Evolutionary conservation across 1,140 invertebrate genomes (phyloP), one percentile per base, ranked within the genome.

Genomic region (Sminthurinus signatus): DNA sequence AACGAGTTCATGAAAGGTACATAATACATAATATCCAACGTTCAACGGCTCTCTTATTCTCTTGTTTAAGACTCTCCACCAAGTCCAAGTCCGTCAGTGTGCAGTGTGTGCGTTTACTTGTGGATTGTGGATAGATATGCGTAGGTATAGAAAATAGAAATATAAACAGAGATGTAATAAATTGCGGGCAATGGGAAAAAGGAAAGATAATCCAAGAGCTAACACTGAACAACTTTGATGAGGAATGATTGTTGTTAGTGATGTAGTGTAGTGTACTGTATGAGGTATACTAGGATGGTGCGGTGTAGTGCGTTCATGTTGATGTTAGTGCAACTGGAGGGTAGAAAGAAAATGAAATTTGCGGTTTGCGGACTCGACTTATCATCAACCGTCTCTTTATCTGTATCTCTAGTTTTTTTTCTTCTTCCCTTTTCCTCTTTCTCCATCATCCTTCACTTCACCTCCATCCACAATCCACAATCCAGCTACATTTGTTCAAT

Each of bases 261-360:
- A 12, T 42, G n/a, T n/a, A n/a, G n/a, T n/a, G n/a, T n/a, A n/a
- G n/a, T n/a, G n/a, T n/a, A n/a, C n/a, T n/a, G n/a, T n/a, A n/a
- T n/a, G n/a, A n/a, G n/a, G n/a, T n/a, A n/a, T n/a, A n/a, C n/a
- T n/a, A n/a, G n/a, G n/a, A n/a, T n/a, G n/a, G n/a, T n/a, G n/a
- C n/a, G n/a, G n/a, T n/a, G n/a, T n/a, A n/a, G n/a, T n/a, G n/a
- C 39, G 10, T n/a, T 42, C 39, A 12, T n/a, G 10, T 42, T 10
- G 10, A 42, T 42, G 39, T 10, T 12, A 42, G 10, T 15, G 46
- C 3, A 52, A 29, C 23, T 27, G 50, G 62, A 60, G 42, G 56
- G 56, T 51, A 46, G 57, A 55, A 59, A 25, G 50, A 60, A 66
- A 44, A 58, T 55, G 62, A 64, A 66, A 61, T 60, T 66, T 55